Percentiles rank a stretch among this genome's conserved stretches.
These are phyloP conservation scores for Yoshiicerus persimilis DNA, from an alignment of 1,140 invertebrate genomes.

Conservation along the genomic window DNA sequence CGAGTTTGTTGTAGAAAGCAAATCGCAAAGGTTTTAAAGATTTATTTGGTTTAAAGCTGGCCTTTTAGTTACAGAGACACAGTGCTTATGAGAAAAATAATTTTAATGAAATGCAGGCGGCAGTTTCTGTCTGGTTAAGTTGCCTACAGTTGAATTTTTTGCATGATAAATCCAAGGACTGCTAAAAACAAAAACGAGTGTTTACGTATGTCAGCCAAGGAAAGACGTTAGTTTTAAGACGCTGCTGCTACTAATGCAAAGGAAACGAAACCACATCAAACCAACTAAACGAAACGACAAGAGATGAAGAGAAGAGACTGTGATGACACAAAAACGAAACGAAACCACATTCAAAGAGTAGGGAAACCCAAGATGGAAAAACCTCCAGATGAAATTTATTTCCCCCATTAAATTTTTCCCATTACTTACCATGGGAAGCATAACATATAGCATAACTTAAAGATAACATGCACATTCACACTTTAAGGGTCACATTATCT, in stretches of 20 bases:
- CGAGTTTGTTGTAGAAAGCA: too few relatives aligned
- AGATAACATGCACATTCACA: conserved; percentile 8
- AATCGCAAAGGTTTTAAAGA: background rate
- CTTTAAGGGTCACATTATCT: conserved; percentile 20
- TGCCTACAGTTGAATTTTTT: background rate
- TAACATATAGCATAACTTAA: conserved; percentile 15
- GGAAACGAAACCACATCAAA: background rate
- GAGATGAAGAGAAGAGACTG: background rate
- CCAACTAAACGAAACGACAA: conserved; percentile 1
- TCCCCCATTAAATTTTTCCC: conserved; percentile 22
- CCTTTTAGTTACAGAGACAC: background rate
- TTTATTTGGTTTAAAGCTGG: background rate
- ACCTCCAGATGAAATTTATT: conserved; percentile 22
- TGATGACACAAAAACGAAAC: conserved; percentile 7
- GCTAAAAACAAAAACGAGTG: conserved; percentile 13
- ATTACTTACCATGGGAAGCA: conserved; percentile 10
- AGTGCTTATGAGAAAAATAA: background rate
- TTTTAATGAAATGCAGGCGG: conserved; percentile 3
- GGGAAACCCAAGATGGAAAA: conserved; percentile 8
- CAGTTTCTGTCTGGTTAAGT: background rate
- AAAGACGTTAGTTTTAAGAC: background rate
- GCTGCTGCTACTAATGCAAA: background rate
- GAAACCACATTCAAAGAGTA: background rate
- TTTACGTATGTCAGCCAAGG: background rate
- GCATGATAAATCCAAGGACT: background rate